A percentile compares a stretch with the other conserved stretches of the same genome.
phyloP scores from a whole-genome alignment of 1,140 invertebrate genomes.

The Zaprionus gabonicus region DNA sequence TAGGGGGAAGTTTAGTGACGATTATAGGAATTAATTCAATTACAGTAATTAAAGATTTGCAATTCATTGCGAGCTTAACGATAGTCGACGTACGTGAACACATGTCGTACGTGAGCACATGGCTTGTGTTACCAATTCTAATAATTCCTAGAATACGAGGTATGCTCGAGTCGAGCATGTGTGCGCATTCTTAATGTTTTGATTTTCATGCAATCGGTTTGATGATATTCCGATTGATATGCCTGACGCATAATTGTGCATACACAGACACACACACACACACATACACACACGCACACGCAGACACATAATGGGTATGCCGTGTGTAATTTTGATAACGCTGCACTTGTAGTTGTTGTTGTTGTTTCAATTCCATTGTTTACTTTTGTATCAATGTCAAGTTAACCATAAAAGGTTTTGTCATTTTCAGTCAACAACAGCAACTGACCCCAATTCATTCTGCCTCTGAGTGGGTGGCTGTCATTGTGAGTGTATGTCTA shows the following conservation, averaged over 20 bases:
- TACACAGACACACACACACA: constrained; percentile 10
- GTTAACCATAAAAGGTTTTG: constrained; percentile 65
- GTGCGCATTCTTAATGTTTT: background rate
- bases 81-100: background rate
- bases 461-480: constrained; percentile 14
- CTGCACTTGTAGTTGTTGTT: constrained; percentile 26
- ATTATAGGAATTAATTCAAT: constrained; percentile 1
- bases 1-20: background rate
- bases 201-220: constrained; percentile 51
- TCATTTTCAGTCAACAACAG: constrained; percentile 50
- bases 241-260: constrained; percentile 55
- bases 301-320: background rate
- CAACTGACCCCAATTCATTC: constrained; percentile 61
- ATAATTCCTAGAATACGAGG: background rate
- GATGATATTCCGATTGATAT: constrained; percentile 72
- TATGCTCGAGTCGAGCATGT: constrained; percentile 21
- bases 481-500: background rate
- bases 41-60: background rate
- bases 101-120: background rate
- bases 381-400: constrained; percentile 70
- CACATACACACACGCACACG: background rate
- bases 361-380: constrained; percentile 16
- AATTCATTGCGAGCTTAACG: background rate
- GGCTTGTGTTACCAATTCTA: background rate
- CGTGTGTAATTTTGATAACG: constrained; percentile 63